A percentile compares a stretch with the other conserved stretches of the same genome.
These are phyloP conservation scores for Edolisoma coerulescens DNA, from an alignment of 2,113 vertebrate species.

Conservation along the genomic window DNA sequence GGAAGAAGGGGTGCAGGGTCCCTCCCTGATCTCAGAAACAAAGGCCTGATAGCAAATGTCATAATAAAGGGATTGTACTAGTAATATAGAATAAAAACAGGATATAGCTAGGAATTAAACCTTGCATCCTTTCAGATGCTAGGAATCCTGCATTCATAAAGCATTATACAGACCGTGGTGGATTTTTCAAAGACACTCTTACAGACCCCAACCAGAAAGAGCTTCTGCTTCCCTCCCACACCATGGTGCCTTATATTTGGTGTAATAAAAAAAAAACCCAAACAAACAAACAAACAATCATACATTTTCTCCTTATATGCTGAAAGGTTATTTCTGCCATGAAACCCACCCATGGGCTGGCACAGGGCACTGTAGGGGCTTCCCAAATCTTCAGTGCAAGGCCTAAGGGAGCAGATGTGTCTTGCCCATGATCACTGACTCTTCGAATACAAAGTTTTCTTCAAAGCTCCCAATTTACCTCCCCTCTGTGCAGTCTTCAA, in stretches of 20 bases:
- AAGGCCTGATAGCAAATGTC: neutral
- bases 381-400: neutral
- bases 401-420: neutral
- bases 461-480: neutral
- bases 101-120: neutral
- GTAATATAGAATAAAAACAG: neutral
- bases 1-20: neutral
- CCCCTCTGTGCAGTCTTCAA: neutral
- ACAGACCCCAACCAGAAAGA: neutral
- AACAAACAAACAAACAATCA: neutral
- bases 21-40: neutral
- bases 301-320: neutral
- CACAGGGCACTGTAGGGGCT: neutral
- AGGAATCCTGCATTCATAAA: neutral
- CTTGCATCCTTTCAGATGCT: neutral
- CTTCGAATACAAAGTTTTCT: neutral
- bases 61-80: neutral
- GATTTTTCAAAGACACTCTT: neutral
- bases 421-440: neutral
- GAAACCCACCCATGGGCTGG: neutral
- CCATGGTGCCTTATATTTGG: neutral
- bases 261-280: neutral
- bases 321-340: neutral
- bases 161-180: neutral
- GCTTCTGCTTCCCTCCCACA: neutral